Evolutionary conservation across 2,888 invertebrate genomes (phyloP), one percentile per base, ranked within the genome.

Genomic region (Chymomyza amoena): DNA sequence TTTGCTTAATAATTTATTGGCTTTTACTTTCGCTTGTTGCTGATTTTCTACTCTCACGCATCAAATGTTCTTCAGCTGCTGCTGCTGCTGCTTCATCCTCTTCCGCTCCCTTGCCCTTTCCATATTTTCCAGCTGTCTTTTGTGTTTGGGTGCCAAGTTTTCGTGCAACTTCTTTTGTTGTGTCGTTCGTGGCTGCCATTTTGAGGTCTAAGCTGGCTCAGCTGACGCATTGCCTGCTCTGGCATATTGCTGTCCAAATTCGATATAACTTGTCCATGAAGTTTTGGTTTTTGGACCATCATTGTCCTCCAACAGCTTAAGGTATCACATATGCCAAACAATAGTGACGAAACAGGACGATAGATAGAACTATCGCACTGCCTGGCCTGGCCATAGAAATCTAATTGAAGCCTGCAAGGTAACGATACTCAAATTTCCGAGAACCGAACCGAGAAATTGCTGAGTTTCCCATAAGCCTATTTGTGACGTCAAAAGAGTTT

Each of bases 1-100:
- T 56, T 61, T 16, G 16, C 52, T 50, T 64, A 64, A 69, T 64
- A 64, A 64, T 64, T 69, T 54, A 52, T 64, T 52, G 28, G 60
- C 60, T 61, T 56, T 28, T 52, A 15, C 50, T 50, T 56, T 59
- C 32, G 57, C 50, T 65, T 15, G 25, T 54, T 54, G 25, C 16
- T 64, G 18, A 28, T 32, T 32, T 54, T 39, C 18, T 61, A 45
- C 39, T 45, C 39, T 13, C 13, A 13, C 39, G 39, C 25, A n/a
- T 5, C 39, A n/a, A n/a, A 9, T 60, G 15, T 60, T n/a, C 25
- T 60, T 36, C 15, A 4, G 4, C 28, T 5, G 16, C 52, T 60
- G 6, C 25, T 60, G n/a, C 15, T 13, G 4, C 28, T 5, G 16
- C 52, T 51, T 15, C 51, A 3, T 6, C 15, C 1, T 16, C 32